Base-by-base conservation (phyloP, 2,888 invertebrate genomes). In the Actias luna region DNA sequence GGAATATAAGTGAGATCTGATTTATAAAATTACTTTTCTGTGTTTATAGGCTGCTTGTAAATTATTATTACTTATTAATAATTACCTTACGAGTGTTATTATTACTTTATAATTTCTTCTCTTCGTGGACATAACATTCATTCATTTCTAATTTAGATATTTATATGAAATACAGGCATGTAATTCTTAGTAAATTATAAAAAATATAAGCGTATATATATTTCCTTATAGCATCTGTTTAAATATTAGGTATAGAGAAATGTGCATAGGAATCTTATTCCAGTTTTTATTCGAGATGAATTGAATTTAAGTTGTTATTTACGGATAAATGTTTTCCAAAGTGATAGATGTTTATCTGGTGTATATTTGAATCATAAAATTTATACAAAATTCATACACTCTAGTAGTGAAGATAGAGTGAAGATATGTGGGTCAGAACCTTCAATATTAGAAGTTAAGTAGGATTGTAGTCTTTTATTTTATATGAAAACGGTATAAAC, bases 1-100 rank as follows among this genome's bases (percentile, higher is more conserved):
- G 83, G 80, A 82, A 76, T 82, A 78, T 83, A 84, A 84, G 78
- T 77, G 78, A 76, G 76, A 74, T 74, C 70, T 77, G 80, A 84
- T 75, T 76, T 70, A 73, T 73, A 74, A 76, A 67, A 70, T 70
- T 72, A 73, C 71, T 63, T 67, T 70, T 70, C 68, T 65, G 42
- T 42, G n/a, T 39, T 18, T 7, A 42, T 42, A 7, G 42, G 42
- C 7, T 42, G 65, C 64, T 68, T 62, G 55, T 63, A 65, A 69
- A 72, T 59, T 55, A 63, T 59, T 39, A 42, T 10, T 60, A 61
- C 59, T 61, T n/a, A 63, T 50, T n/a, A 35, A 12, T 31, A 62
- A 31, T 58, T 52, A 25, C 22, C 16, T 25, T 22, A 50, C 25
- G 22, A 42, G 42, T 42, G 18, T n/a, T n/a, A n/a, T 18, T 12